Conservation (phyloP, 2,113 vertebrate genomes). For the Dicentrarchus labrax region DNA sequence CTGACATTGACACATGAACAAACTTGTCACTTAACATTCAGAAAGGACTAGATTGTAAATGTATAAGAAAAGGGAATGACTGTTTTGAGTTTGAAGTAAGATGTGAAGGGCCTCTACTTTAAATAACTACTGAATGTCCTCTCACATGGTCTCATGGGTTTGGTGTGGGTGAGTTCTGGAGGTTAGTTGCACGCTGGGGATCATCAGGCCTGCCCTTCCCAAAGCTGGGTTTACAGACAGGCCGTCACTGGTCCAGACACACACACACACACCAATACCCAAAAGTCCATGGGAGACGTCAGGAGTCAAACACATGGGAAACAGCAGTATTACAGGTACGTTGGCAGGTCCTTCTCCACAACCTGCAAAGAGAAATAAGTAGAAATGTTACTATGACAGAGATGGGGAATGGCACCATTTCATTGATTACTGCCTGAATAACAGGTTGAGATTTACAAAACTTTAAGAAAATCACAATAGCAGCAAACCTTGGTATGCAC, state of each 20-base stretch:
- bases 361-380: slow-evolving; percentile 79
- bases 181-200: slow-evolving; percentile 84
- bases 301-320: fast-evolving
- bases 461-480: not conserved
- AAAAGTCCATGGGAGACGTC: slow-evolving; percentile 48
- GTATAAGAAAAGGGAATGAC: slow-evolving; percentile 38
- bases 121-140: slow-evolving; percentile 10
- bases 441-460: not conserved
- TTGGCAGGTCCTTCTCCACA: slow-evolving; percentile 92
- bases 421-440: not conserved
- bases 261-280: slow-evolving; percentile 54
- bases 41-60: not conserved
- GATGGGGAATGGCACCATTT: not conserved
- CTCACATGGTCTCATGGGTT: slow-evolving; percentile 42
- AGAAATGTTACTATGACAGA: not conserved
- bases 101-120: not conserved
- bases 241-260: slow-evolving; percentile 88
- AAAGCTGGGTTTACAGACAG: slow-evolving; percentile 87
- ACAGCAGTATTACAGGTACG: slow-evolving; percentile 84
- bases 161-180: slow-evolving; percentile 72
- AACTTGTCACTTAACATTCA: slow-evolving; percentile 20
- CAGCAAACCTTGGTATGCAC: not conserved
- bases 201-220: slow-evolving; percentile 88
- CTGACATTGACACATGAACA: slow-evolving; percentile 10
- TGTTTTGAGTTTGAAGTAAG: not conserved